Percentiles rank a stretch among this genome's conserved stretches.
These are phyloP conservation scores for Tragelaphus buxtoni DNA, from an alignment of 2,113 vertebrate species.

Conservation along the genomic window DNA sequence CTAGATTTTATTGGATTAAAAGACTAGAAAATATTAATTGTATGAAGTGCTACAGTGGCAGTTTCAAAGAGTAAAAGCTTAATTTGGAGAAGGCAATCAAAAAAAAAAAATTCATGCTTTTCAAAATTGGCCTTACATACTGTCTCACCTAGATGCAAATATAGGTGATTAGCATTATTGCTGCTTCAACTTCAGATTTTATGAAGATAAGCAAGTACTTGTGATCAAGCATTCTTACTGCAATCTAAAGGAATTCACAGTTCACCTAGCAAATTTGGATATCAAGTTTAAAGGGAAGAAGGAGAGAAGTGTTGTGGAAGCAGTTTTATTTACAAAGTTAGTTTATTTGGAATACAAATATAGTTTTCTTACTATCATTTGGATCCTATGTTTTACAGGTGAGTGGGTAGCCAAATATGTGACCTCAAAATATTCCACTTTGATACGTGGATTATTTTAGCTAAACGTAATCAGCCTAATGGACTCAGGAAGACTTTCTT, in stretches of 20 bases:
- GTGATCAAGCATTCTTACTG: neutral
- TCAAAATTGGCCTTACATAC: neutral
- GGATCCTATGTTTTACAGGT: neutral
- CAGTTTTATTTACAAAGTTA: neutral
- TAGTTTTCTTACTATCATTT: neutral
- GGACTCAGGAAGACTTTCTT: neutral
- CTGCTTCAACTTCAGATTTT: neutral
- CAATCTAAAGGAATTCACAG: neutral
- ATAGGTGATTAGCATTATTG: neutral
- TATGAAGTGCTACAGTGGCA: neutral
- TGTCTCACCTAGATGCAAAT: neutral
- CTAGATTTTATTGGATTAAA: neutral
- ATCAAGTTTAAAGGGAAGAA: neutral
- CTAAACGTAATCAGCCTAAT: neutral
- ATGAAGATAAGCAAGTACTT: neutral
- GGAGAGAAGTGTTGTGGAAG: neutral
- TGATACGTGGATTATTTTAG: neutral
- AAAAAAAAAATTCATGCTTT: neutral
- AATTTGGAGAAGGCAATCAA: neutral
- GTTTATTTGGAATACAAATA: neutral
- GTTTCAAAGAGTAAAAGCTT: neutral
- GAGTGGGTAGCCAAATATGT: neutral
- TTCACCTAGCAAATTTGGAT: neutral
- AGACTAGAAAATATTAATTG: neutral
- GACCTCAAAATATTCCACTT: neutral